Percentiles rank a stretch among this genome's conserved stretches.
These are phyloP conservation scores for Pomatorhinus ruficollis DNA, from an alignment of 2,113 vertebrate species.

Conservation along the genomic window DNA sequence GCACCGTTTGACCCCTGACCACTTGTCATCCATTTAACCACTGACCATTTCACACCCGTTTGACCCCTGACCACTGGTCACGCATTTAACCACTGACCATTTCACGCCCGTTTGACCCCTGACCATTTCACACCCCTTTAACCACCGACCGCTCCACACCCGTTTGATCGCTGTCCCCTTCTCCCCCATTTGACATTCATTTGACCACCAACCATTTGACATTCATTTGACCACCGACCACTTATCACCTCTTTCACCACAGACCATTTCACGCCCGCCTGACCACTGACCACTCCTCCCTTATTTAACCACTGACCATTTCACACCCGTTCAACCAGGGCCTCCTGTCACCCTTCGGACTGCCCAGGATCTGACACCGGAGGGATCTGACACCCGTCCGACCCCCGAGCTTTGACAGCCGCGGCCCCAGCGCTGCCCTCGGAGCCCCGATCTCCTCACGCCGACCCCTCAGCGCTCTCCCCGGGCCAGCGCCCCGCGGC, in stretches of 20 bases:
- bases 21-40: background rate
- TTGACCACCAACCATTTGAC: background rate
- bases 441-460: no score
- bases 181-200: background rate
- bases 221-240: background rate
- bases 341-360: background rate
- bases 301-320: background rate
- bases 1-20: background rate
- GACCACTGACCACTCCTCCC: background rate
- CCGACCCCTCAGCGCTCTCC: background rate
- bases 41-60: no score
- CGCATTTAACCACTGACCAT: background rate
- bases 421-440: background rate
- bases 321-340: background rate
- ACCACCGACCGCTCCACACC: background rate
- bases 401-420: background rate
- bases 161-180: no score
- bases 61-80: background rate
- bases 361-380: background rate
- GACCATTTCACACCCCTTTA: background rate
- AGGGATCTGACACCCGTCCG: no score
- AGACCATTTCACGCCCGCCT: background rate
- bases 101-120: background rate
- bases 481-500: background rate
- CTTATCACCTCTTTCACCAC: accelerated